phyloP scores from a whole-genome alignment of 1,140 invertebrate genomes.

The Lepidotrigona ventralis region DNA sequence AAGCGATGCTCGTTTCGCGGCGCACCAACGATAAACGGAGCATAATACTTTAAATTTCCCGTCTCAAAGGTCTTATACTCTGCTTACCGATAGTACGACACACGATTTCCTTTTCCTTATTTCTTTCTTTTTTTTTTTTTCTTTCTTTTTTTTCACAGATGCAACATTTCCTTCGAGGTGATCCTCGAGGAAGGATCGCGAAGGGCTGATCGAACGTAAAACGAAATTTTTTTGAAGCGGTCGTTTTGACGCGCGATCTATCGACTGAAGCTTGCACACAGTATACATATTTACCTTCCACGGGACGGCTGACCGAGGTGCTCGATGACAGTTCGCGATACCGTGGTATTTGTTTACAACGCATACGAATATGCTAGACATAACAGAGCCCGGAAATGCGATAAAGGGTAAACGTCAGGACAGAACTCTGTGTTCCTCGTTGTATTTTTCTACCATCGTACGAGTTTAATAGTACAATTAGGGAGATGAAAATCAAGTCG shows the following conservation, averaged over 20 bases:
- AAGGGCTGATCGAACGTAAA: neutral
- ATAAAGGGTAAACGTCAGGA: constrained; percentile 66
- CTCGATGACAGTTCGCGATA: constrained; percentile 61
- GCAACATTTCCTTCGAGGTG: neutral
- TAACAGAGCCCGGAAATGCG: constrained; percentile 74
- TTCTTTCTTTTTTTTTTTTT: too few species aligned
- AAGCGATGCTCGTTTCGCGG: constrained; percentile 50
- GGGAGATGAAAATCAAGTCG: neutral
- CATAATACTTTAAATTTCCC: constrained; percentile 70
- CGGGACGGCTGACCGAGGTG: constrained; percentile 51
- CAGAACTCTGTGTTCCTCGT: neutral
- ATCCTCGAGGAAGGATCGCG: too few species aligned
- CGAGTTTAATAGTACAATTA: too few species aligned
- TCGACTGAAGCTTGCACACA: constrained; percentile 26
- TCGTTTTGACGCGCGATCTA: constrained; percentile 22
- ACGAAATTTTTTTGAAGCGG: constrained; percentile 22
- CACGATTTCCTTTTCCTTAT: neutral
- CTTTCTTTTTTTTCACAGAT: neutral
- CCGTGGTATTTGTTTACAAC: constrained; percentile 72
- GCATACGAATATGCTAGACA: constrained; percentile 64
- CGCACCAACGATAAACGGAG: constrained; percentile 69
- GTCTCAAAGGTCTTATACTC: constrained; percentile 71
- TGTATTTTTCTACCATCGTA: too few species aligned
- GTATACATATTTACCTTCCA: constrained; percentile 27
- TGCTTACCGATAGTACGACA: constrained; percentile 70